A percentile compares a stretch with the other conserved stretches of the same genome.
These are phyloP conservation scores for Ploceus nigricollis DNA, from an alignment of 2,113 vertebrate species.

Conservation along the genomic window DNA sequence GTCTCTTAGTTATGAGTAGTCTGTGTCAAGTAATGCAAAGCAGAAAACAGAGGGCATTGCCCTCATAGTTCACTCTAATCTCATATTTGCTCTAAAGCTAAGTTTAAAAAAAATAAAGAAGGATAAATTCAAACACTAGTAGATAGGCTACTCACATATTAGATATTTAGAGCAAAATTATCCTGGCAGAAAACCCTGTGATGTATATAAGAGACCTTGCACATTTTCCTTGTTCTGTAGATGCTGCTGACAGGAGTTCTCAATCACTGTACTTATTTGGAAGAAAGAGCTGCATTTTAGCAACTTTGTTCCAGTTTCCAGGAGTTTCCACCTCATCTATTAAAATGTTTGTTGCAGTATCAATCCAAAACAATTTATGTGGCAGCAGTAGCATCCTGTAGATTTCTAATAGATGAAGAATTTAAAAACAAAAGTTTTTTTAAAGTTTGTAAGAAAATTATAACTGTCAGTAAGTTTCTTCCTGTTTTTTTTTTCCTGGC, in stretches of 20 bases:
- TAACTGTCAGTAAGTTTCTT: neutral
- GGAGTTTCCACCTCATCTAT: neutral
- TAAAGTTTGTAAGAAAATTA: neutral
- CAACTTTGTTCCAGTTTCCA: neutral
- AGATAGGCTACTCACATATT: neutral
- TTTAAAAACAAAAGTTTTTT: neutral
- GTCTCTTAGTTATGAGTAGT: neutral
- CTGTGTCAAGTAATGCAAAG: neutral
- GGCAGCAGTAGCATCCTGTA: neutral
- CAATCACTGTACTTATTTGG: neutral
- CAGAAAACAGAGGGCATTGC: neutral
- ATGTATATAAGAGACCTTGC: neutral
- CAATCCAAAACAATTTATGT: neutral
- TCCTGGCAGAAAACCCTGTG: neutral
- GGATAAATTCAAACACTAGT: neutral
- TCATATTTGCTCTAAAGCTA: neutral
- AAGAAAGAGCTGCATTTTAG: neutral
- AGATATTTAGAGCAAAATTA: neutral
- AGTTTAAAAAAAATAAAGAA: neutral
- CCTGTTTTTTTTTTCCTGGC: neutral
- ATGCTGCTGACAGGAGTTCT: neutral
- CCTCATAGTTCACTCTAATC: neutral
- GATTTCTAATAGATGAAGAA: neutral
- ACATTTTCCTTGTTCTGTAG: neutral
- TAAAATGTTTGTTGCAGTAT: neutral